Percentiles rank a stretch among this genome's conserved stretches.
Conservation (phyloP, 2,888 invertebrate genomes). For the Leptopilina drosophilae region DNA sequence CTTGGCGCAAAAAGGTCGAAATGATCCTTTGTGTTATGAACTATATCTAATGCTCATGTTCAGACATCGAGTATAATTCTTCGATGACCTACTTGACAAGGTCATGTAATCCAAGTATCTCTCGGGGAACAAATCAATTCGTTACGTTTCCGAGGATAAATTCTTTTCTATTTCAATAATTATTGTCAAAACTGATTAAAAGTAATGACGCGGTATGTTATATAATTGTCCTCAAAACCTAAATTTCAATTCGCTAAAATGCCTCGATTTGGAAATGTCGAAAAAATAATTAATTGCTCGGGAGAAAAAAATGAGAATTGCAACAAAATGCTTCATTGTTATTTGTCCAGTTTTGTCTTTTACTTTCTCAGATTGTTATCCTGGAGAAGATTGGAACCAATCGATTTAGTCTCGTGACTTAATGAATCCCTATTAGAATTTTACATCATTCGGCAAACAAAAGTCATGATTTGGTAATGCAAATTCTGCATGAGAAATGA, state of each 20-base stretch:
- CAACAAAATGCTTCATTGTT: conserved; percentile 33
- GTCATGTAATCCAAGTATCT: conserved; percentile 27
- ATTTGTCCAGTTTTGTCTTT: conserved; percentile 30
- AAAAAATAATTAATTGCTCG: not conserved
- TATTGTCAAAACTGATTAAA: conserved; percentile 1
- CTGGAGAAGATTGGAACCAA: conserved; percentile 5
- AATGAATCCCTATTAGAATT: too few species aligned
- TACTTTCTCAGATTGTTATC: conserved; percentile 37
- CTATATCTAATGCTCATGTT: not conserved
- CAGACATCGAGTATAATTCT: not conserved
- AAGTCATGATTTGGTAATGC: not conserved
- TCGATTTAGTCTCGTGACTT: not conserved
- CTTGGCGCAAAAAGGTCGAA: conserved; percentile 10
- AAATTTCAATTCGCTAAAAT: not conserved
- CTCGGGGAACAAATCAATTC: conserved; percentile 4
- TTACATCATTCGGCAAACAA: not conserved
- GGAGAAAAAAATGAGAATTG: not conserved
- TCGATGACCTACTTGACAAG: conserved; percentile 29
- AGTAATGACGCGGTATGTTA: not conserved
- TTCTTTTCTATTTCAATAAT: not conserved
- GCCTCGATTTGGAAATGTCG: not conserved
- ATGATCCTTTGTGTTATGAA: not conserved
- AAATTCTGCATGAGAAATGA: too few species aligned
- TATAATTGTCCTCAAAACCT: not conserved
- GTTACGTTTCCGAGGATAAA: not conserved